A percentile compares a stretch with the other conserved stretches of the same genome.
Conservation (phyloP, 2,113 vertebrate genomes). For the Caretta caretta region DNA sequence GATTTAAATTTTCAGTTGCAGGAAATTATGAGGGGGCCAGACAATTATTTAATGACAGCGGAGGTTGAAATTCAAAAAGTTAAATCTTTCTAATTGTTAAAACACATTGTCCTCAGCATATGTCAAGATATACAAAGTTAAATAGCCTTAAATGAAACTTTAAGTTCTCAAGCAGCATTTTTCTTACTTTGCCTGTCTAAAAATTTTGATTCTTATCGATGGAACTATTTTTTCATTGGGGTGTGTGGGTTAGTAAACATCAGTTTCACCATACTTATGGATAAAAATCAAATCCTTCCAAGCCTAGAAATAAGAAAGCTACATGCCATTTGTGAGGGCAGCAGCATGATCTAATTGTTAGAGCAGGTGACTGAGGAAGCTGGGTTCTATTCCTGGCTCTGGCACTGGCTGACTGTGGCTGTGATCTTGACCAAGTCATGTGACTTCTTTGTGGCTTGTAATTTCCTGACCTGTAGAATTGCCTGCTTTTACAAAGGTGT, state of each 20-base stretch:
- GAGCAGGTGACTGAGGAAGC: neutral
- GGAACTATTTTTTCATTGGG: neutral
- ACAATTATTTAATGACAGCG: neutral
- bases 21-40: neutral
- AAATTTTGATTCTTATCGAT: neutral
- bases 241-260: neutral
- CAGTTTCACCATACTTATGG: too few species aligned
- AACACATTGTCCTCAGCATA: neutral
- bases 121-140: neutral
- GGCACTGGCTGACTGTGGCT: neutral
- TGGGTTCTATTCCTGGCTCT: neutral
- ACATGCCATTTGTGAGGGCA: neutral
- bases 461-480: neutral
- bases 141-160: neutral
- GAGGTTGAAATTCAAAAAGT: neutral
- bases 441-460: neutral
- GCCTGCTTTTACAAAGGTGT: neutral
- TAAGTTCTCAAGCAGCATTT: neutral
- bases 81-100: neutral
- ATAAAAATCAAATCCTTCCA: neutral
- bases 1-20: neutral
- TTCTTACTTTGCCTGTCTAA: neutral
- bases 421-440: neutral
- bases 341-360: too few species aligned
- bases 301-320: neutral